Evolutionary conservation across 2,888 invertebrate species (phyloP).

Genomic region (Coecobrya sp.): DNA sequence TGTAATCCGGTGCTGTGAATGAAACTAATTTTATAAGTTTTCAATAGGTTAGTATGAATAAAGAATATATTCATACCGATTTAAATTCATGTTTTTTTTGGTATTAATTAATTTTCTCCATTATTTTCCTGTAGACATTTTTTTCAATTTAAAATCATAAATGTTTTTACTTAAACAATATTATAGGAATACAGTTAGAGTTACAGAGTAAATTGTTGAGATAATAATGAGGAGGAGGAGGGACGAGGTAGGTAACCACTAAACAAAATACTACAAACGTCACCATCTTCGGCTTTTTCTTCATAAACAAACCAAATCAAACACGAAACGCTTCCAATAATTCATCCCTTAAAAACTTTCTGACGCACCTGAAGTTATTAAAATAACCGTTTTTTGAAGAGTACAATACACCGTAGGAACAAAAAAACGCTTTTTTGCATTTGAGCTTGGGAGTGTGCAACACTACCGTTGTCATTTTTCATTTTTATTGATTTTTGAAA

Average conservation of each 20-base stretch:
- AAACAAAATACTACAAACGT: slow-evolving; percentile 45
- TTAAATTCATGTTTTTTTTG: background rate
- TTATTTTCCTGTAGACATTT: background rate
- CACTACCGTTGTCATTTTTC: slow-evolving; percentile 16
- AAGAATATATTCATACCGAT: background rate
- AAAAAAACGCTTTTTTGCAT: background rate
- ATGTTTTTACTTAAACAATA: background rate
- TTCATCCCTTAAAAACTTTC: background rate
- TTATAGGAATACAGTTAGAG: slow-evolving; percentile 23
- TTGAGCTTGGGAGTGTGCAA: background rate
- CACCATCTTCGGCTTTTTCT: background rate
- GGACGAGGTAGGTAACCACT: slow-evolving; percentile 34
- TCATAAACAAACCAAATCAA: slow-evolving; percentile 16
- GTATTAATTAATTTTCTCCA: background rate
- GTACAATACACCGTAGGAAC: background rate
- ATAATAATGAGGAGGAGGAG: background rate
- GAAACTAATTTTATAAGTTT: background rate
- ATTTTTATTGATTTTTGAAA: background rate
- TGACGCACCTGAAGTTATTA: background rate
- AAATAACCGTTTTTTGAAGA: background rate
- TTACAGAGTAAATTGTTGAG: background rate
- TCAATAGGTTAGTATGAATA: background rate
- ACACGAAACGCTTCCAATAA: background rate
- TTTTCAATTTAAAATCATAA: background rate
- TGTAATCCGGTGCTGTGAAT: background rate